A percentile compares a stretch with the other conserved stretches of the same genome.
These are phyloP conservation scores for Rutilus rutilus DNA, from an alignment of 2,113 vertebrate species.

Conservation along the genomic window DNA sequence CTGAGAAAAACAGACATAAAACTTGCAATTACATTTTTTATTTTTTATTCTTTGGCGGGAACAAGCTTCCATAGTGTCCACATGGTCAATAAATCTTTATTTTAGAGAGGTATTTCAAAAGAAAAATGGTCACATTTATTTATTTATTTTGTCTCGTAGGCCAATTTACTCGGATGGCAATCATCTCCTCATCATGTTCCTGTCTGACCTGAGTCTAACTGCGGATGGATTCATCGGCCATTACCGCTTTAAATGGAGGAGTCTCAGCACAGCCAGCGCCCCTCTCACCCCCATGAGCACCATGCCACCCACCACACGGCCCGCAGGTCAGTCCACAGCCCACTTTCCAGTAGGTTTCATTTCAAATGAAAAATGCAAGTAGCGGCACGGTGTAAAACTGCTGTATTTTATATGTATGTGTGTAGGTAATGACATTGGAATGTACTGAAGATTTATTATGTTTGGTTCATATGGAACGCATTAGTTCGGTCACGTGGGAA, in stretches of 20 bases:
- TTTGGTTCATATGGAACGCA: slow-evolving; percentile 27
- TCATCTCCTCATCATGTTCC: slow-evolving; percentile 84
- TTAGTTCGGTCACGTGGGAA: slow-evolving; percentile 17
- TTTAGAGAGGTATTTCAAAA: background rate
- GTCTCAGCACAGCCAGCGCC: slow-evolving; percentile 69
- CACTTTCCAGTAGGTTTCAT: slow-evolving; percentile 15
- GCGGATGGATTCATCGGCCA: slow-evolving; percentile 89
- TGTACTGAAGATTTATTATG: slow-evolving; percentile 8
- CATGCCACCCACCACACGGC: slow-evolving; percentile 66
- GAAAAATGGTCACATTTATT: background rate
- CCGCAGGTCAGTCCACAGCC: slow-evolving; percentile 72
- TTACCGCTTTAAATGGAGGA: slow-evolving; percentile 85
- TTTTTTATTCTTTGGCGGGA: too few species aligned
- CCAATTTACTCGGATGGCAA: slow-evolving; percentile 83
- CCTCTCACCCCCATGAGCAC: slow-evolving; percentile 64
- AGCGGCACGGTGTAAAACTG: slow-evolving; percentile 28
- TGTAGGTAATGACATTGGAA: slow-evolving; percentile 26
- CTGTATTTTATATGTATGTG: slow-evolving; percentile 26
- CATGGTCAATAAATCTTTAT: background rate
- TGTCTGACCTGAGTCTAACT: slow-evolving; percentile 87
- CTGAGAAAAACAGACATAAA: too few species aligned
- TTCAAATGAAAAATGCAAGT: slow-evolving; percentile 31
- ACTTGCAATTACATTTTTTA: too few species aligned
- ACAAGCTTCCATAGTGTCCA: background rate
- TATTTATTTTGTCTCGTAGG: slow-evolving; percentile 62